Percentiles rank a stretch among this genome's conserved stretches.
phyloP scores from a whole-genome alignment of 2,888 invertebrate species.

The Rotaria macrura region DNA sequence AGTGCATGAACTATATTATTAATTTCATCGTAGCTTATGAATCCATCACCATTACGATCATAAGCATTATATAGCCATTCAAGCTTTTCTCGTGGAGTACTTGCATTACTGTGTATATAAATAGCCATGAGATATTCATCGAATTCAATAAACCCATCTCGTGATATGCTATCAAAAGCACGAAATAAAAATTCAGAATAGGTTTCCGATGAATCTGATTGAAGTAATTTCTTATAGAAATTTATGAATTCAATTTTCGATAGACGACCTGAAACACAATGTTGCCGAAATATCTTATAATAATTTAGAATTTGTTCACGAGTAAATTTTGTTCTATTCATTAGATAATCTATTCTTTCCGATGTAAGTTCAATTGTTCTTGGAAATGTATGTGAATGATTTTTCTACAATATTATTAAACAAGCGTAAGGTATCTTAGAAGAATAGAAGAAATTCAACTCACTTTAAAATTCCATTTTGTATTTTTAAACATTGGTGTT shows the following conservation, averaged over 20 bases:
- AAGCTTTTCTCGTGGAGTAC: conserved; percentile 1
- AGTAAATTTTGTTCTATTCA: background rate
- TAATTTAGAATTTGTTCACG: background rate
- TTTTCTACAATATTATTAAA: background rate
- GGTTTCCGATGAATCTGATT: background rate
- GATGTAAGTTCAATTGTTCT: background rate
- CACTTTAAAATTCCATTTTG: background rate
- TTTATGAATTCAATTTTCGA: background rate
- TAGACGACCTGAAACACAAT: background rate
- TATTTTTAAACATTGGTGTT: conserved; percentile 7
- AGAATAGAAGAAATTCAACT: background rate
- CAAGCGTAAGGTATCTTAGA: background rate
- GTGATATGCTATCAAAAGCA: background rate
- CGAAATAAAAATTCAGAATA: conserved; percentile 10
- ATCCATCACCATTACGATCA: background rate
- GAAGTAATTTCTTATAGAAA: background rate
- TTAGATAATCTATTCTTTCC: background rate
- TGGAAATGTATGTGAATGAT: background rate
- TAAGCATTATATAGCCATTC: conserved; percentile 13
- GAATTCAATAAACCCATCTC: background rate
- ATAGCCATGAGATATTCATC: conserved; percentile 16
- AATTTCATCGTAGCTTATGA: background rate
- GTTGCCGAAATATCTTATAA: background rate
- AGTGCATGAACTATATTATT: background rate
- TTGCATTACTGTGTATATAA: conserved; percentile 8